Evolutionary conservation across 2,113 vertebrate genomes (phyloP).

Genomic region (Podilymbus podiceps): DNA sequence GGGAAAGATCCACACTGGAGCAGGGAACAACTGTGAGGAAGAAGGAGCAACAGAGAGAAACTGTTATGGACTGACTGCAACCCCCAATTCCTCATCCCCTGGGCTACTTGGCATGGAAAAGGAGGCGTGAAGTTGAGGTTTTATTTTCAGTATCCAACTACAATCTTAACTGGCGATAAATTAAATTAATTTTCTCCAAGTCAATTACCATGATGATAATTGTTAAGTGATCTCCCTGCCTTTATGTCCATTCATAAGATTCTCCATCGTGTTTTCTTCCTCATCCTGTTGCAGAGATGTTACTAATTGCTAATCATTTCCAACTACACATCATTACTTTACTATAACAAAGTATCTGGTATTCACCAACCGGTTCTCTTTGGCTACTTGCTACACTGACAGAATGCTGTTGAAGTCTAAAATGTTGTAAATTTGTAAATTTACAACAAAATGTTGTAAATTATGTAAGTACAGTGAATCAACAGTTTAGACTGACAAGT

Average conservation of each 20-base stretch:
- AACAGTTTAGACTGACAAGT: not conserved
- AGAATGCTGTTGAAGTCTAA: not conserved
- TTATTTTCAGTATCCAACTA: not conserved
- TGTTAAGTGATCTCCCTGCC: not conserved
- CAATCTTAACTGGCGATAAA: not conserved
- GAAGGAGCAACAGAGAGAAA: not conserved
- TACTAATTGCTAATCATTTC: not conserved
- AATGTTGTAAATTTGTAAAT: too few species aligned
- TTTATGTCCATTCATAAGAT: not conserved
- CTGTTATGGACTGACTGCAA: not conserved
- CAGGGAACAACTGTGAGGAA: not conserved
- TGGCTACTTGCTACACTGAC: not conserved
- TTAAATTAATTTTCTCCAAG: not conserved
- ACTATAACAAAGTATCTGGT: not conserved
- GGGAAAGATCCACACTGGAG: not conserved
- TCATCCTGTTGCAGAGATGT: not conserved
- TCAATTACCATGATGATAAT: not conserved
- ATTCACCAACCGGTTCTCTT: not conserved
- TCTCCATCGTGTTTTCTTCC: not conserved
- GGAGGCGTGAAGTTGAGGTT: not conserved
- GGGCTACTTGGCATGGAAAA: not conserved
- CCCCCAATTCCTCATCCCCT: not conserved
- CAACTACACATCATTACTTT: not conserved
- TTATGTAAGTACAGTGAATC: not conserved
- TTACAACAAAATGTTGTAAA: too few species aligned